Base-by-base conservation (phyloP, 2,797 vertebrate genomes). In the Gastrophryne carolinensis region DNA sequence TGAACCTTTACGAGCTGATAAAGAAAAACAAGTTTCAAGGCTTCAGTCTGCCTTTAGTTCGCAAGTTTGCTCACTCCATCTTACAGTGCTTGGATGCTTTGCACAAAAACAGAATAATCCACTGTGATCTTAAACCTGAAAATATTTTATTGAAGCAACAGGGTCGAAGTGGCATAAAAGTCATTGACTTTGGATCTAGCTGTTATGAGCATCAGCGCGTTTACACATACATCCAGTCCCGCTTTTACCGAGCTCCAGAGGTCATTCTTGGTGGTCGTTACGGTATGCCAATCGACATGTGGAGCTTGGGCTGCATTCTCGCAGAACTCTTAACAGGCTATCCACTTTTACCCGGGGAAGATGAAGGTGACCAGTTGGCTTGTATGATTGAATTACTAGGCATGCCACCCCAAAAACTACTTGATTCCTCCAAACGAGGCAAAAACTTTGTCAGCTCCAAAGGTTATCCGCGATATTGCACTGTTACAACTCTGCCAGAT, bases 11-110 rank as follows among this genome's bases (percentile, higher is more conserved):
- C 3, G 98, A 99, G 85, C 91, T 99, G 78, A 98, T 99, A 84
- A 99, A 99, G 91, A 99, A 99, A 89, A 99, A 99, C 82, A 98
- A 98, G 83, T 99, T 99, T 90, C 96, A 98, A 90, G 98, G 98
- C 90, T 99, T 99, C 81, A 99, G 96, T 86, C 92, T 99, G 84
- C 97, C 95, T 76, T 89, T 99, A 88, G 98, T 99, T 83, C 94
- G 98, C 82, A 99, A 98, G 91, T 99, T 99, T 63, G 95, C 96
- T 81, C 97, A 99, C 91, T 98, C 98, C 12, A 98, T 99, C 81
- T 88, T 99, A 52, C 96, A 98, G 91, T 99, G 98, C 89, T 92
- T 99, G 87, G 96, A 99, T 81, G 92, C 92, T 61, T 90, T 99
- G 88, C 96, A 99, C 92, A 96, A 93, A 84, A 98, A 97, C 89